These are phyloP conservation scores for Caenorhabditis sinica DNA, from an alignment of 2,888 invertebrate genomes.

Conservation along the genomic window DNA sequence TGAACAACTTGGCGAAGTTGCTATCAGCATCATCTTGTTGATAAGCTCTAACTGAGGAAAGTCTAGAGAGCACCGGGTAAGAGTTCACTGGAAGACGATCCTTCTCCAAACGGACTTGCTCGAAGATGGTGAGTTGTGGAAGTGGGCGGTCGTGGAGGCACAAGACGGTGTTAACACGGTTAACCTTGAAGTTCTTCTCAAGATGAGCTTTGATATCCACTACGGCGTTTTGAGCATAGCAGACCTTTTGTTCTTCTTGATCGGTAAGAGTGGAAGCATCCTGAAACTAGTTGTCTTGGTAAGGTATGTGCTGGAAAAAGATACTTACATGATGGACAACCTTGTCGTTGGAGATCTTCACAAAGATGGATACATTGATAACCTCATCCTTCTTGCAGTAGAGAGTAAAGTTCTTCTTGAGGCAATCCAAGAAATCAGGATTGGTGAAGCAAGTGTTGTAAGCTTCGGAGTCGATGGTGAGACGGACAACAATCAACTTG, in stretches of 20 bases:
- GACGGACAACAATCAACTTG: conserved; percentile 56
- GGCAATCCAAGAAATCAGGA: conserved; percentile 35
- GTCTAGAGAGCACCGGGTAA: conserved; percentile 69
- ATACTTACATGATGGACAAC: conserved; percentile 43
- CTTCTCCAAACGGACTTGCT: conserved; percentile 77
- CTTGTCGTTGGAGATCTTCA: conserved; percentile 56
- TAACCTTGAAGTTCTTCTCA: conserved; percentile 28
- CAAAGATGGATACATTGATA: conserved; percentile 63
- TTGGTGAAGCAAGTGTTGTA: conserved; percentile 53
- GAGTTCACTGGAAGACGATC: conserved; percentile 76
- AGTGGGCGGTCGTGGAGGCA: conserved; percentile 63
- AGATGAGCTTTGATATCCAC: conserved; percentile 29
- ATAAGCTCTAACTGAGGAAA: conserved; percentile 72
- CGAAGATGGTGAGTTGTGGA: conserved; percentile 61
- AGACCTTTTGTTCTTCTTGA: conserved; percentile 59
- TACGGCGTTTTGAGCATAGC: conserved; percentile 55
- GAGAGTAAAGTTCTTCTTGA: conserved; percentile 41
- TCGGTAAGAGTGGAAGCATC: conserved; percentile 63
- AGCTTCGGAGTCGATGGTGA: conserved; percentile 39
- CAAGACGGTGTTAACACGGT: conserved; percentile 64
- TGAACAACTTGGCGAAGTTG: conserved; percentile 72
- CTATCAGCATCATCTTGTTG: conserved; percentile 71
- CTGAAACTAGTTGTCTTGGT: conserved; percentile 23
- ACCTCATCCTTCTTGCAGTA: conserved; percentile 34
- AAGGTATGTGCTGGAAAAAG: neutral